Base-by-base conservation (phyloP, 2,888 invertebrate genomes). In the Cephus runcator region DNA sequence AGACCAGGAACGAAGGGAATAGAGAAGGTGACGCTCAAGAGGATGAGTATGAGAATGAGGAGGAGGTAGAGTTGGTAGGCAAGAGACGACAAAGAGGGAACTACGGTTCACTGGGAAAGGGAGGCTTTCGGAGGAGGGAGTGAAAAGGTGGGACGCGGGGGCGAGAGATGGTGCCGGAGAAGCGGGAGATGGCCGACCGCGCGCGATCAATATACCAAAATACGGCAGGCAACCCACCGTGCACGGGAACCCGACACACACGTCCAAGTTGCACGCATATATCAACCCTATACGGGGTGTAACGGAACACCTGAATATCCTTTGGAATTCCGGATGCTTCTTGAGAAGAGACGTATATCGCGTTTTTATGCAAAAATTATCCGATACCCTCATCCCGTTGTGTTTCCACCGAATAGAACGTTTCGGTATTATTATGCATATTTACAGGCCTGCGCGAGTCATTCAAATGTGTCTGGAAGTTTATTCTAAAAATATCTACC, bases 121-220 rank as follows among this genome's bases (percentile, higher is more conserved):
- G 80, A 79, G 75, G 76, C 71, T 40, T 40, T 40, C 40, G 15
- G 73, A 23, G 23, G 75, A 71, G 76, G 76, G 80, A 82, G 78
- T 68, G 73, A 78, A 75, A 80, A 77, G 80, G 83, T 81, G 83
- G 84, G n/a, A 73, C 35, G 74, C 34, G 33, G 84, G 84, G 85
- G 86, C 83, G 87, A 82, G 87, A 85, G 87, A 86, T 85, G 86
- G 86, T 84, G 86, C 85, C 83, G 85, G 81, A 9, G 77, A 82
- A 85, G 86, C 84, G 85, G 84, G 88, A 86, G 88, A 88, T 88
- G 89, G 91, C 87, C 88, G 88, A 89, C 88, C 87, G 88, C 88
- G 88, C 88, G 87, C 92, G 91, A 91, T 91, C 91, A 91, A 91
- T 91, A 91, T 91, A 91, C 91, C 91, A 91, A 91, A 91, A 91